Base-by-base conservation (phyloP, 2,888 invertebrate species). In the Arctia plantaginis region DNA sequence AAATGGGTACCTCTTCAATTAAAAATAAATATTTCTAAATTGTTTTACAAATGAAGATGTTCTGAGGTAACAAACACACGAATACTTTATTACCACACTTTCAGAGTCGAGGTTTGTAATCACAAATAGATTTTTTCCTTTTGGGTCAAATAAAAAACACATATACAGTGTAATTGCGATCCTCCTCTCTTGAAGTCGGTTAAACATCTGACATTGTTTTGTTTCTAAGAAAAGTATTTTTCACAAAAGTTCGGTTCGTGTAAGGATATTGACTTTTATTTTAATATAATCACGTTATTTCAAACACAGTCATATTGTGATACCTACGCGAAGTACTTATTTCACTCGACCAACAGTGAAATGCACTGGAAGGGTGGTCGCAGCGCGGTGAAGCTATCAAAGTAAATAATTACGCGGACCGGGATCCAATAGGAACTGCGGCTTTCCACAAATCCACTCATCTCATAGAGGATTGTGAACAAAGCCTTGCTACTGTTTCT, bases 341-440 rank as follows among this genome's bases (percentile, higher is more conserved):
- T 8, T 69, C 55, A 7, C 8, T 0, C 47, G 68, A 6, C 27
- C 8, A 23, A 35, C 51, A 35, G 67, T 35, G 51, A 27, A 69
- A 55, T 55, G 69, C 69, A 69, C 10, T 35, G 33, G 33, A 12
- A 30, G 20, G 27, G 51, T 55, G 33, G 51, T 35, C 15, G 27
- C 27, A 18, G 55, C 18, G 55, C 69, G 69, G 47, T 35, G 41
- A 51, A 73, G 73, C 64, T 51, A 69, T 73, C 59, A 68, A 66
- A 68, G 68, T 73, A 73, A 73, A 73, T 73, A 73, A 73, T 73
- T 73, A 73, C 51, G 64, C 65, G 64, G 33, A 41, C 30, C 68
- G 33, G 47, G 65, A 69, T 69, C 73, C 73, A 73, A 73, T 73
- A 73, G 69, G 51, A 69, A 51, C 51, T 39, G 69, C 27, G 69